Evolutionary conservation across 2,888 invertebrate species (phyloP).

Genomic region (Dolomedes plantarius): DNA sequence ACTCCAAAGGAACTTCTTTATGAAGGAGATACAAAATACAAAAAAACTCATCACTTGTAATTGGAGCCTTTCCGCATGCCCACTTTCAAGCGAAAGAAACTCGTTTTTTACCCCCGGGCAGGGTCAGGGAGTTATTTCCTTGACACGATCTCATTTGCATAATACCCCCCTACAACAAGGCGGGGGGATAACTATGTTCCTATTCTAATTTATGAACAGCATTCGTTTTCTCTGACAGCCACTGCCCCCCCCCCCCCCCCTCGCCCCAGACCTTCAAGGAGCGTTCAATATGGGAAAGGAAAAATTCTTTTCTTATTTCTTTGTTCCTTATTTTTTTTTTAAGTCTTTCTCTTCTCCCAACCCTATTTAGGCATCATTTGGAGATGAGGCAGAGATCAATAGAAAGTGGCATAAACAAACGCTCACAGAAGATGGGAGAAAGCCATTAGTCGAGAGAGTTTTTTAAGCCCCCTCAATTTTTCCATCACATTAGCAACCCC

Average conservation of each 20-base stretch:
- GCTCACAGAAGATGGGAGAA: not conserved
- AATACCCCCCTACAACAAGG: constrained; percentile 37
- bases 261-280: no score
- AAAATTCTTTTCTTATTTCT: not conserved
- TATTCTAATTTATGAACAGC: constrained; percentile 69
- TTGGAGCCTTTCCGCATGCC: constrained; percentile 48
- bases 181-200: constrained; percentile 55
- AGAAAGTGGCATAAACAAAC: constrained; percentile 34
- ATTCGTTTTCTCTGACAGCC: constrained; percentile 68
- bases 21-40: not conserved
- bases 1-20: not conserved
- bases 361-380: constrained; percentile 12
- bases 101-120: constrained; percentile 48
- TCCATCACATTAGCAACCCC: not conserved
- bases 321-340: constrained; percentile 9
- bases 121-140: constrained; percentile 70
- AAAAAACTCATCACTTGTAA: constrained; percentile 16
- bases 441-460: not conserved
- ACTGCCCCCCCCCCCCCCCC: constrained; percentile 25
- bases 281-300: constrained; percentile 45
- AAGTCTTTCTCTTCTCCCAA: not conserved
- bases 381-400: constrained; percentile 29
- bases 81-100: constrained; percentile 21
- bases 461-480: not conserved
- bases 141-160: constrained; percentile 69